These are phyloP conservation scores for Gasterosteus aculeatus DNA, from an alignment of 2,113 vertebrate genomes.

Conservation along the genomic window DNA sequence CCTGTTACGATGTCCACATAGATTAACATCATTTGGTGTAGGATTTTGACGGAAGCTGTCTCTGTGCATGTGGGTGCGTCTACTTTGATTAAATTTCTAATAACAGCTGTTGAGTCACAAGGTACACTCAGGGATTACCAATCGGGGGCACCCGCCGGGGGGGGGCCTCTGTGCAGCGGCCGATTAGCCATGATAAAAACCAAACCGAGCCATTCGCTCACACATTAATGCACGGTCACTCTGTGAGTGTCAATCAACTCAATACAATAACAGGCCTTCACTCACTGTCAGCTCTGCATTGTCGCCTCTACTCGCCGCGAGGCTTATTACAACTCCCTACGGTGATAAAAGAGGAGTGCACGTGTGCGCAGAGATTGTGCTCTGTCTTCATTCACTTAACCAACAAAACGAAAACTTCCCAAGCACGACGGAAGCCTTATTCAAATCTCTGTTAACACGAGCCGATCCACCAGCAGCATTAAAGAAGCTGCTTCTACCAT, in stretches of 20 bases:
- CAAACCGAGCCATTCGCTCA: slow-evolving; percentile 36
- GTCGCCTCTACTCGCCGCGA: slow-evolving; percentile 32
- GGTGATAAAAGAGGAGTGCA: slow-evolving; percentile 2
- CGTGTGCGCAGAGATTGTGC: background rate
- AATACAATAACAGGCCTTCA: slow-evolving; percentile 22
- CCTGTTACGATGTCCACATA: background rate
- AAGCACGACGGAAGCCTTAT: slow-evolving; percentile 6
- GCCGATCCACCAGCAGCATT: slow-evolving; percentile 18
- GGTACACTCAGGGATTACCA: background rate
- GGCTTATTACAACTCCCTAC: slow-evolving; percentile 21
- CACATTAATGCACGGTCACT: slow-evolving; percentile 30
- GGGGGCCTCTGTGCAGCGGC: background rate
- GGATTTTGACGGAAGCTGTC: background rate
- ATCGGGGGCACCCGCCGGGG: background rate
- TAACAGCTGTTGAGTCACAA: background rate
- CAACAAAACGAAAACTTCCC: slow-evolving; percentile 24
- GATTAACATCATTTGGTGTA: background rate
- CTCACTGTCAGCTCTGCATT: slow-evolving; percentile 33
- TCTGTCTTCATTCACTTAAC: slow-evolving; percentile 31
- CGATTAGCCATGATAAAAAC: slow-evolving; percentile 55
- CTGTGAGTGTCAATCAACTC: slow-evolving; percentile 31
- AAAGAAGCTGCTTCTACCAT: background rate
- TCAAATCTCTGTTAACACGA: slow-evolving; percentile 30
- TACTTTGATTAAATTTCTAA: background rate
- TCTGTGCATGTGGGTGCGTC: background rate